These are phyloP conservation scores for Oscarella lobularis DNA, from an alignment of 37 sponge, comb jelly and placozoan genomes.

Conservation along the genomic window DNA sequence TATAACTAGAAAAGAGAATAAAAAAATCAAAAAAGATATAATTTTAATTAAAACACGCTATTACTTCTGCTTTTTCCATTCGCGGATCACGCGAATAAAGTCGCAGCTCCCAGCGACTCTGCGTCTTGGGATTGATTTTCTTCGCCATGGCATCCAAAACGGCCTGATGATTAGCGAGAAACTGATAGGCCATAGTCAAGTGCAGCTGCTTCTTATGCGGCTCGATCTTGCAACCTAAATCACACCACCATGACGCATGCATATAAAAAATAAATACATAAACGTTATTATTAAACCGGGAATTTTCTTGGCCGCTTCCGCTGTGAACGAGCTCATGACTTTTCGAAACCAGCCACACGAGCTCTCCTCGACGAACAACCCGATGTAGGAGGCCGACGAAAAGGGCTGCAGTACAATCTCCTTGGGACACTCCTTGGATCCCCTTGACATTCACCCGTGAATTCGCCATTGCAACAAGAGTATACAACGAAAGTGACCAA, in stretches of 20 bases:
- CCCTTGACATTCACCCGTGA: too few species aligned
- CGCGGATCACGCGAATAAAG: slow-evolving; percentile 67
- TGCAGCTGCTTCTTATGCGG: slow-evolving; percentile 76
- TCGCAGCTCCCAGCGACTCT: slow-evolving; percentile 67
- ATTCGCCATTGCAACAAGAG: neutral
- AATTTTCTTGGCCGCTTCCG: slow-evolving; percentile 8
- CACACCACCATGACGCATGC: neutral
- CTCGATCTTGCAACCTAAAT: slow-evolving; percentile 45
- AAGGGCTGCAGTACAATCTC: slow-evolving; percentile 35
- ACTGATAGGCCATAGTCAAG: slow-evolving; percentile 75
- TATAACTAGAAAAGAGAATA: slow-evolving; percentile 39
- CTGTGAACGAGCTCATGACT: slow-evolving; percentile 11
- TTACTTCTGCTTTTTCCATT: slow-evolving; percentile 58
- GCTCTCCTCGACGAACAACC: slow-evolving; percentile 66
- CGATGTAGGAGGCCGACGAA: slow-evolving; percentile 62
- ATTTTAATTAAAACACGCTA: too few species aligned
- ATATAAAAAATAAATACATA: neutral
- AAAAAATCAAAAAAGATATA: too few species aligned
- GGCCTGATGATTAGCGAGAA: slow-evolving; percentile 41
- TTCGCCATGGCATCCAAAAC: slow-evolving; percentile 49
- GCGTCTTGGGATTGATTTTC: slow-evolving; percentile 55
- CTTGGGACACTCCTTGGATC: too few species aligned
- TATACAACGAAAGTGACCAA: neutral
- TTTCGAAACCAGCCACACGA: slow-evolving; percentile 57
- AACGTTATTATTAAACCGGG: neutral